phyloP scores from a whole-genome alignment of 2,113 vertebrate genomes.

The Cyanoderma ruficeps region DNA sequence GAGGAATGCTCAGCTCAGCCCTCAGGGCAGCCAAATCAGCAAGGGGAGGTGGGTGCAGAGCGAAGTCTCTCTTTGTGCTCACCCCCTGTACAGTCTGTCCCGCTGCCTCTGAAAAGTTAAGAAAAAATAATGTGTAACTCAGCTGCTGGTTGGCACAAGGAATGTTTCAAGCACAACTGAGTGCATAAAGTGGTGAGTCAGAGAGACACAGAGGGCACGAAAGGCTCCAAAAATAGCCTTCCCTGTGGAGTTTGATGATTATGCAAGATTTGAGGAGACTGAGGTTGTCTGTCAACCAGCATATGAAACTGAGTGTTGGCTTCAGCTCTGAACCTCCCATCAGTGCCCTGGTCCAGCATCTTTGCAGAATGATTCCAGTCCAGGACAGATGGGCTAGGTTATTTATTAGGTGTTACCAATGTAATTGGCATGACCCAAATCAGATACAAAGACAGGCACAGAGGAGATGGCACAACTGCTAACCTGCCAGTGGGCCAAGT shows the following conservation, averaged over 20 bases:
- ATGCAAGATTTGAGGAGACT: neutral
- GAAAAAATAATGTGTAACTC: neutral
- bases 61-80: neutral
- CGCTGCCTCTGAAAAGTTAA: neutral
- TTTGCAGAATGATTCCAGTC: neutral
- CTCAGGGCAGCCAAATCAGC: neutral
- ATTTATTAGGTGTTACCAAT: neutral
- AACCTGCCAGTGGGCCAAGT: neutral
- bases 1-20: fast-evolving
- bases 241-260: neutral
- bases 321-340: neutral
- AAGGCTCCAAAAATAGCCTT: neutral
- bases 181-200: neutral
- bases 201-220: fast-evolving
- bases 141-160: neutral
- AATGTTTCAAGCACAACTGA: neutral
- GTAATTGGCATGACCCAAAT: neutral
- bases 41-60: neutral
- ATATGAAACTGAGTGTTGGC: neutral
- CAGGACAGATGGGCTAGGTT: neutral
- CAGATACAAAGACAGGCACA: neutral
- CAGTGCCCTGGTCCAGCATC: neutral
- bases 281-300: neutral
- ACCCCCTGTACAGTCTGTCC: fast-evolving
- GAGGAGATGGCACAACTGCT: neutral